These are phyloP conservation scores for Phymatocera aterrima DNA, from an alignment of 2,888 invertebrate genomes.

Conservation along the genomic window DNA sequence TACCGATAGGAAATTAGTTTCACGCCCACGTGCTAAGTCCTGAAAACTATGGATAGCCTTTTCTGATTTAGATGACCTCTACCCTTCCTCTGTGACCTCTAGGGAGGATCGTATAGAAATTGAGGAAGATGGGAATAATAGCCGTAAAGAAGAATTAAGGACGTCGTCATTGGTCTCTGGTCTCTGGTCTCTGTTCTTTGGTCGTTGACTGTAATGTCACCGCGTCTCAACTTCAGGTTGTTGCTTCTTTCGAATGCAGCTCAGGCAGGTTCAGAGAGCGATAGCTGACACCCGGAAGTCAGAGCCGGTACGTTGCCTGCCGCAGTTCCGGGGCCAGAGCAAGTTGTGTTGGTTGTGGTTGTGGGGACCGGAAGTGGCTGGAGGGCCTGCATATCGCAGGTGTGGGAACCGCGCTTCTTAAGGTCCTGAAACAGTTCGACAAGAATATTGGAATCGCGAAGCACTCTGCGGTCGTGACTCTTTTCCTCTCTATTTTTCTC, in stretches of 20 bases:
- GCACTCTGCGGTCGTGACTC: background rate
- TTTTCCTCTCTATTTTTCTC: background rate
- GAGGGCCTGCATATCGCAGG: constrained; percentile 74
- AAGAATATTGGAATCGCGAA: constrained; percentile 65
- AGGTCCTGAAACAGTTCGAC: constrained; percentile 71
- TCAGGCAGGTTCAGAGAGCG: constrained; percentile 73
- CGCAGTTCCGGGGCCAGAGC: constrained; percentile 45
- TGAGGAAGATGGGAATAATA: background rate
- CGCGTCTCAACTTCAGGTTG: constrained; percentile 17
- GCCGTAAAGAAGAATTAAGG: background rate
- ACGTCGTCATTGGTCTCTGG: constrained; percentile 6
- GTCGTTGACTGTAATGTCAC: constrained; percentile 18
- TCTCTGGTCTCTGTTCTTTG: constrained; percentile 5
- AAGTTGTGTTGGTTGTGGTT: constrained; percentile 62
- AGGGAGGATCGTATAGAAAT: background rate
- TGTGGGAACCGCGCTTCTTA: constrained; percentile 74
- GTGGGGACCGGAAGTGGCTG: constrained; percentile 72
- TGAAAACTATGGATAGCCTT: background rate
- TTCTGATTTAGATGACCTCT: background rate
- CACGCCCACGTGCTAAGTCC: background rate
- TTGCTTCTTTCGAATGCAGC: constrained; percentile 21
- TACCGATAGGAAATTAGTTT: background rate
- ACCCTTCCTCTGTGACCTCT: background rate
- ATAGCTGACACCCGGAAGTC: constrained; percentile 69
- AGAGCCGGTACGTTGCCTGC: constrained; percentile 67